Percentiles rank a stretch among this genome's conserved stretches.
Conservation (phyloP, 1,140 invertebrate species). For the Rhizoglyphus robini region DNA sequence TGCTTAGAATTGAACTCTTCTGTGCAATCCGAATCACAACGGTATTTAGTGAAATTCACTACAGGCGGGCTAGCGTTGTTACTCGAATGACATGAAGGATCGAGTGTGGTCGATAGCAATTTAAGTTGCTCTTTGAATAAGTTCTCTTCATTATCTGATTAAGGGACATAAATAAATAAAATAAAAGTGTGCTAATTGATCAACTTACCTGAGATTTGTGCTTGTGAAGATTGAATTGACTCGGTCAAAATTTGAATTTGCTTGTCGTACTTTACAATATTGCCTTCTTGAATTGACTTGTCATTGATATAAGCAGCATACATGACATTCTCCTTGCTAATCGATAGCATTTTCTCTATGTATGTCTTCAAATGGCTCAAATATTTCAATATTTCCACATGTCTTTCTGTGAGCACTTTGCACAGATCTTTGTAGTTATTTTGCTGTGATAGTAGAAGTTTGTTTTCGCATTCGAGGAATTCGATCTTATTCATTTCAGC, state of each 20-base stretch:
- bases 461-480: neutral
- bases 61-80: neutral
- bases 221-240: neutral
- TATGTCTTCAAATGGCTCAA: neutral
- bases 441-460: neutral
- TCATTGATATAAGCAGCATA: neutral
- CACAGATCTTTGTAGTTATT: constrained; percentile 13
- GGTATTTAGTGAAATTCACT: neutral
- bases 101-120: neutral
- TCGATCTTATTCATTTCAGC: neutral
- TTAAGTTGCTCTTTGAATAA: constrained; percentile 9
- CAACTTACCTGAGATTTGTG: neutral
- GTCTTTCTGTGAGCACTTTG: constrained; percentile 4
- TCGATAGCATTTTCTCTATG: neutral
- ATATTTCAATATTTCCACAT: constrained; percentile 14
- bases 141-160: constrained; percentile 11
- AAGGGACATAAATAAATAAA: neutral
- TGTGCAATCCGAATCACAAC: neutral
- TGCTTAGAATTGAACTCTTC: neutral
- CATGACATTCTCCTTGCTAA: neutral
- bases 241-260: constrained; percentile 2
- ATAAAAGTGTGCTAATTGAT: neutral
- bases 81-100: neutral
- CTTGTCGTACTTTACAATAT: constrained; percentile 11
- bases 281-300: neutral